Evolutionary conservation across 2,113 vertebrate species (phyloP).

Genomic region (Chaetops frenatus): DNA sequence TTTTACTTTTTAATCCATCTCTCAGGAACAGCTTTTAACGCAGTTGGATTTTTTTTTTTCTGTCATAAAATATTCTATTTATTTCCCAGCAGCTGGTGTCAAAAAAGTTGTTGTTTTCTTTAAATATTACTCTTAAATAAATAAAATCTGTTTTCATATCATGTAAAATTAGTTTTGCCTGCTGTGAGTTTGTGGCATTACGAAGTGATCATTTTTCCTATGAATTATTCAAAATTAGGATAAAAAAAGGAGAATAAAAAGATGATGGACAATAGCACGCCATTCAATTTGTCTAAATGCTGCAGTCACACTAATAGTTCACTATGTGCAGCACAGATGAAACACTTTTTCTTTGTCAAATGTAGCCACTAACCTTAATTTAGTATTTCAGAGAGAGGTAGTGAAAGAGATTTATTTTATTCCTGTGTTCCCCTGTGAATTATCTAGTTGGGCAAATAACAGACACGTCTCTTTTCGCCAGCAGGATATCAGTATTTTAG

Average conservation of each 20-base stretch:
- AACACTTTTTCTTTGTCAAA: slow-evolving; percentile 41
- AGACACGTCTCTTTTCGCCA: not conserved
- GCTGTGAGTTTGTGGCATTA: slow-evolving; percentile 79
- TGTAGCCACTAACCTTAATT: slow-evolving; percentile 47
- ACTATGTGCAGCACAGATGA: slow-evolving; percentile 3
- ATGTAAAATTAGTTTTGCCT: slow-evolving; percentile 80
- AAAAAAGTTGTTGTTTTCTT: slow-evolving; percentile 82
- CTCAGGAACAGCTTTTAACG: slow-evolving; percentile 70
- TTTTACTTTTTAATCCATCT: slow-evolving; percentile 59
- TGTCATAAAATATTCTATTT: slow-evolving; percentile 80
- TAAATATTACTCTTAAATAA: slow-evolving; percentile 84
- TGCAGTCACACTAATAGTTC: slow-evolving; percentile 41
- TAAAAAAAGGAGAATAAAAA: slow-evolving; percentile 64
- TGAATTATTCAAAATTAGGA: slow-evolving; percentile 79
- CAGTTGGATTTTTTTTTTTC: slow-evolving; percentile 73
- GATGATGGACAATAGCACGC: slow-evolving; percentile 61
- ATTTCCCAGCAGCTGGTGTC: slow-evolving; percentile 81
- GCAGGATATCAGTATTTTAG: not conserved
- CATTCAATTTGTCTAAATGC: slow-evolving; percentile 65
- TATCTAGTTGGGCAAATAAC: slow-evolving; percentile 12
- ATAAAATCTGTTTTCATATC: slow-evolving; percentile 81
- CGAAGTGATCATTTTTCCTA: slow-evolving; percentile 76
- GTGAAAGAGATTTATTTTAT: slow-evolving; percentile 6
- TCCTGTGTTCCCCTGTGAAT: not conserved
- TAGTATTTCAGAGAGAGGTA: slow-evolving; percentile 14